Base-by-base conservation (phyloP, 2,797 vertebrate genomes). In the Tragopan temminckii region DNA sequence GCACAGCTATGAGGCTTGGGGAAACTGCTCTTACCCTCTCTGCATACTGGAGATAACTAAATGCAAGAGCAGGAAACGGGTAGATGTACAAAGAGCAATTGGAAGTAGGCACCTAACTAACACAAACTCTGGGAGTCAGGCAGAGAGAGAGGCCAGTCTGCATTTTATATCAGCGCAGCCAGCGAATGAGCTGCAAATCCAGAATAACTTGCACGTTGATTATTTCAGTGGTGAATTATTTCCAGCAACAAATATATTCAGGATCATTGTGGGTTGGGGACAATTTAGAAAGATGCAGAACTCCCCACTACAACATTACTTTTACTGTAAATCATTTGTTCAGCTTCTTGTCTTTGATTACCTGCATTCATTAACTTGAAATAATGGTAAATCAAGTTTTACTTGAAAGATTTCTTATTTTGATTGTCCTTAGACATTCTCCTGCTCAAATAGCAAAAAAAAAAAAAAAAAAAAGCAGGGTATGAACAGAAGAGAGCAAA, bases 321-420 rank as follows among this genome's bases (percentile, higher is more conserved):
- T 95, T 80, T 89, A 25, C 38, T 66, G 38, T 69, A 76, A 66
- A 80, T 87, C 27, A 45, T 86, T 95, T 94, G 35, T 85, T 91
- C 59, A 77, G 57, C 52, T 85, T 72, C 85, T 88, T 82, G 55
- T 87, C 85, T 87, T 93, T 95, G 94, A 91, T 80, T 23, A 62
- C 88, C 87, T 72, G 33, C 40, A 93, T 94, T 87, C 71, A 85
- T 95, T 94, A 89, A 69, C 55, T 85, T 80, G 79, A 87, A 85
- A 72, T 27, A 69, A 38, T 78, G 35, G 36, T 42, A 90, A 88
- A 80, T 13, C 57, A 76, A 55, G 63, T 81, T 91, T 75, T 35
- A 20, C 66, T 85, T 66, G 35, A 80, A 88, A 76, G 46, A 42
- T 46, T 77, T 80, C 82, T 91, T 40, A 24, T 77, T 91, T 80